phyloP scores from a whole-genome alignment of 1,140 invertebrate species.

The Colletes gigas region DNA sequence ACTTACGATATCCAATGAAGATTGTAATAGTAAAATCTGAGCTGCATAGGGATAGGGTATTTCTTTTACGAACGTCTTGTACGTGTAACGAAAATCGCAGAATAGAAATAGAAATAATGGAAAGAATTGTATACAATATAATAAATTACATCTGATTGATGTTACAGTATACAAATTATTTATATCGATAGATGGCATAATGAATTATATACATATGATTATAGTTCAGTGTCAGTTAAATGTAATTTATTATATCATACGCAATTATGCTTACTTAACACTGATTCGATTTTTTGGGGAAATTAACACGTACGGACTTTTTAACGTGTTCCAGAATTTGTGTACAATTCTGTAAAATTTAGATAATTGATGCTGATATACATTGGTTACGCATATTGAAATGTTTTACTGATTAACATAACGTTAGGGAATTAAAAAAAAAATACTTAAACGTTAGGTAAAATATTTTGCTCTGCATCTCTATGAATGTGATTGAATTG shows the following conservation, averaged over 20 bases:
- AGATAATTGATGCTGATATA: not conserved
- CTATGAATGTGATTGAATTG: not conserved
- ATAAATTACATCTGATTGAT: not conserved
- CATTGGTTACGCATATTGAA: not conserved
- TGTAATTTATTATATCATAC: not conserved
- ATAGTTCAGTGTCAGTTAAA: not conserved
- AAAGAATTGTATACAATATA: not conserved
- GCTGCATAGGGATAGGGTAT: not conserved
- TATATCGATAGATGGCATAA: too few relatives aligned
- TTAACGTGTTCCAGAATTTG: not conserved
- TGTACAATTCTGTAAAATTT: not conserved
- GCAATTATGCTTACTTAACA: not conserved
- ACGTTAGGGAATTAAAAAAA: not conserved
- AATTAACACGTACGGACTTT: not conserved
- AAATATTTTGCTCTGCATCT: not conserved
- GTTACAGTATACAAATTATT: not conserved
- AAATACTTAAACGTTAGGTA: not conserved
- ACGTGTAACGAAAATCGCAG: not conserved
- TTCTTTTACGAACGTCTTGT: constrained; percentile 6
- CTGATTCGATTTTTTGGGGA: not conserved
- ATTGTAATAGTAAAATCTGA: too few relatives aligned
- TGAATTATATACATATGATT: too few relatives aligned
- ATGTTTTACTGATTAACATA: not conserved
- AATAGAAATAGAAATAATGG: not conserved
- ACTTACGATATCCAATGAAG: not conserved